Conservation (phyloP, 2,888 invertebrate species). For the Heliconius hortense region DNA sequence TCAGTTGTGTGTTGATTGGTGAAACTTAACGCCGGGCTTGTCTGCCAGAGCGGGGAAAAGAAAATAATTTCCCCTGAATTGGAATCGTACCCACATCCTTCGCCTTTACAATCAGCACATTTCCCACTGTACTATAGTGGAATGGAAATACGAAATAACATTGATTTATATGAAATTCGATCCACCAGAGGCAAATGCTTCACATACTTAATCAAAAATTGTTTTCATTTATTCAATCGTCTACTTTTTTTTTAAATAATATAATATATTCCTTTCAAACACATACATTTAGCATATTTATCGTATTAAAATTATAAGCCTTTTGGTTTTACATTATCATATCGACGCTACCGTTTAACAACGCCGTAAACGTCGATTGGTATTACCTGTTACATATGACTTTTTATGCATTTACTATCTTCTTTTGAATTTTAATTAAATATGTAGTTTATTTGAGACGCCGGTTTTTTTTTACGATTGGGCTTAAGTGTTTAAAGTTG, state of each 20-base stretch:
- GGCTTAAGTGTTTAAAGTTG: background rate
- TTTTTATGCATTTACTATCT: background rate
- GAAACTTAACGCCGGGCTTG: no score
- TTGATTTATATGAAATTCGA: background rate
- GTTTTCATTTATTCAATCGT: background rate
- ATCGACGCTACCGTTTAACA: constrained; percentile 5
- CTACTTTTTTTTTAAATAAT: background rate
- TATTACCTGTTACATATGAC: background rate
- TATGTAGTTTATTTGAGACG: background rate
- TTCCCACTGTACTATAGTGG: background rate
- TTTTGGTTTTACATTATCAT: constrained; percentile 3
- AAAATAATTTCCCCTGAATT: background rate
- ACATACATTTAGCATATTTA: constrained; percentile 4
- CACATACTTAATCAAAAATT: background rate
- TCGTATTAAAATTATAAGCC: background rate
- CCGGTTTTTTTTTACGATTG: background rate
- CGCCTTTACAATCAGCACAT: background rate
- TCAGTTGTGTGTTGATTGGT: no score
- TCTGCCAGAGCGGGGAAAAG: no score
- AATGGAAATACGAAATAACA: background rate
- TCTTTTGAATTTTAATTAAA: constrained; percentile 1
- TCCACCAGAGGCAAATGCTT: background rate
- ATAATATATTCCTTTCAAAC: background rate
- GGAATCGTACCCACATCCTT: background rate
- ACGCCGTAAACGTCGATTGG: background rate